phyloP scores from a whole-genome alignment of 2,888 invertebrate genomes.

The Holacanthella duospinosa region DNA sequence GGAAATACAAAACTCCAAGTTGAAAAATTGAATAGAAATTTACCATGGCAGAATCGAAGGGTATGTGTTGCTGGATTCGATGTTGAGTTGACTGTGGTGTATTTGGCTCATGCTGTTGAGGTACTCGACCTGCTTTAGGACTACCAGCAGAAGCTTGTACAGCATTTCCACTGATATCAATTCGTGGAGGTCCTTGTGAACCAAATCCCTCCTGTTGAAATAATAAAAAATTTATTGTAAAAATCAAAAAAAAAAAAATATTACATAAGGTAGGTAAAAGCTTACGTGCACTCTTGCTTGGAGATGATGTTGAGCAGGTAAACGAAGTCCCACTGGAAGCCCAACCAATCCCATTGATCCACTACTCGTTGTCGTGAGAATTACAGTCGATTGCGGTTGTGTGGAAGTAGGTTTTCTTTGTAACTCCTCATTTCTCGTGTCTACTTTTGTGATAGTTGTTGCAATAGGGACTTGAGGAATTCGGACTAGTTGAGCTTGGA shows the following conservation, averaged over 20 bases:
- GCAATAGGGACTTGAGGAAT: slow-evolving; percentile 35
- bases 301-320: slow-evolving; percentile 40
- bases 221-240: neutral
- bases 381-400: slow-evolving; percentile 13
- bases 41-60: slow-evolving; percentile 31
- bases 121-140: slow-evolving; percentile 34
- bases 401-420: slow-evolving; percentile 22
- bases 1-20: neutral
- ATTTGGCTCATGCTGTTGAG: slow-evolving; percentile 26
- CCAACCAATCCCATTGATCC: slow-evolving; percentile 20
- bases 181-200: slow-evolving; percentile 22
- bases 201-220: slow-evolving; percentile 23
- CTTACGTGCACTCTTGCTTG: slow-evolving; percentile 36
- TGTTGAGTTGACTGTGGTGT: slow-evolving; percentile 25
- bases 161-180: slow-evolving; percentile 30
- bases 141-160: slow-evolving; percentile 32
- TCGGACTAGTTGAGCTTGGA: slow-evolving; percentile 31
- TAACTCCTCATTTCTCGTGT: slow-evolving; percentile 26
- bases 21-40: slow-evolving; percentile 9
- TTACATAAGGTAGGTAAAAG: neutral
- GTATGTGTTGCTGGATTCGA: slow-evolving; percentile 16
- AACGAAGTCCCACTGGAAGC: slow-evolving; percentile 38
- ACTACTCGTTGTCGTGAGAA: slow-evolving; percentile 34
- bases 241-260: neutral
- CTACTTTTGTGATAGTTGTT: slow-evolving; percentile 36